Base-by-base conservation (phyloP, 2,888 invertebrate species). In the Rhorus exstirpatorius region DNA sequence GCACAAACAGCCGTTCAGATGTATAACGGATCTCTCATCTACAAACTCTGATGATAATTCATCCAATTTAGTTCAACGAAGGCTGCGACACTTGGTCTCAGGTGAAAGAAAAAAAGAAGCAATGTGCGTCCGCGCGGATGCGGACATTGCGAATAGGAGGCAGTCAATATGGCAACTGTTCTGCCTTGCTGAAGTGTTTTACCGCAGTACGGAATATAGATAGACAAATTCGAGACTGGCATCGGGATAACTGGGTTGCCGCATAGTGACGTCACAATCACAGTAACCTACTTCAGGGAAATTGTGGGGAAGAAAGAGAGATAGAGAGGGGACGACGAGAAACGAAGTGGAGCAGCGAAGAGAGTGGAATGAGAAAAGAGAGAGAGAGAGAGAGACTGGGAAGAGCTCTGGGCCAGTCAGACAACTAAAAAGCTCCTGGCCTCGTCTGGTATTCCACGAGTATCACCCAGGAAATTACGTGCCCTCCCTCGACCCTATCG, bases 221-320 rank as follows among this genome's bases (percentile, higher is more conserved):
- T 68, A 77, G 67, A 70, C 71, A 53, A 44, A 19, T 60, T 71
- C 35, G 67, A 71, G 79, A 61, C 60, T 60, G 81, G 71, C 53
- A 65, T 71, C 63, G 77, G 79, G 81, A 85, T 89, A 92, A 92
- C 91, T 90, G 87, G 91, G 91, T 91, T 92, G 91, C 91, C 91
- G 92, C 92, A 92, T 89, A 89, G 89, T 90, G 90, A 92, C 92
- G 91, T 91, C 92, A 92, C 89, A 89, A 91, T 90, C 87, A 88
- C 87, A 86, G 88, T 90, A 89, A 87, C 88, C 89, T 86, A 90
- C 78, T 83, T 84, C 80, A 79, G 79, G 85, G 14, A 76, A 76
- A 72, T 70, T 68, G 31, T 53, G 31, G 65, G 58, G 44, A 44
- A 41, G 67, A 68, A 17, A 35, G 35, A 41, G 58, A 58, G 65